Evolutionary conservation across 2,113 vertebrate species (phyloP), one percentile per base, ranked within the genome.

Genomic region (Platycercus adscitus): DNA sequence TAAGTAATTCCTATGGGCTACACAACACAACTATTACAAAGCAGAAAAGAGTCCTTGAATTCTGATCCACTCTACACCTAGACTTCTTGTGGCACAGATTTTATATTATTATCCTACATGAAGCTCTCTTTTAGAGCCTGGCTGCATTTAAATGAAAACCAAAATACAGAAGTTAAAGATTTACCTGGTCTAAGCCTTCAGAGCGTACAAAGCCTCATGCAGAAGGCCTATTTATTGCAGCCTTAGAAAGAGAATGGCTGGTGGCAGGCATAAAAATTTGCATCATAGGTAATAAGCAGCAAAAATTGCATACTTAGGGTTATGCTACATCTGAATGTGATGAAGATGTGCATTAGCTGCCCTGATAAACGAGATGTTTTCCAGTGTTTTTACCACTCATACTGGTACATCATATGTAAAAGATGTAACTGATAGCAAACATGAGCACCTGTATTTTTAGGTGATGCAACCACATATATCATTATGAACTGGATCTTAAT

Each of bases 161-260:
- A 3, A 81, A 83, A 75, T 9, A 41, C 13, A 46, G 8, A 65
- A 61, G 6, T 6, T 71, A 44, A 75, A 70, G 28, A 69, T 58
- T 55, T 72, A 71, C n/a, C 43, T 86, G 29, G 7, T 31, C 21
- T 35, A 2, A n/a, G 19, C 7, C 58, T n/a, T 73, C 24, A 73
- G 29, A 26, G 20, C 7, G 17, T 64, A 21, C 0, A 3, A 82
- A 81, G 19, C 9, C 33, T 83, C 46, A 39, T 0, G 0, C 2
- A 61, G 16, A 65, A 52, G 82, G 80, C 17, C 4, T 43, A 23
- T 47, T 60, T 78, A 29, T 49, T 6, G 4, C 41, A 88, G 52
- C 13, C 35, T 43, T 66, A 28, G 13, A 35, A 83, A 73, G n/a
- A 83, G 24, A 52, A 84, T 41, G 15, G 49, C 12, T 71, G 24